Conservation (phyloP, 2,797 vertebrate species). For the Acipenser oxyrinchus region DNA sequence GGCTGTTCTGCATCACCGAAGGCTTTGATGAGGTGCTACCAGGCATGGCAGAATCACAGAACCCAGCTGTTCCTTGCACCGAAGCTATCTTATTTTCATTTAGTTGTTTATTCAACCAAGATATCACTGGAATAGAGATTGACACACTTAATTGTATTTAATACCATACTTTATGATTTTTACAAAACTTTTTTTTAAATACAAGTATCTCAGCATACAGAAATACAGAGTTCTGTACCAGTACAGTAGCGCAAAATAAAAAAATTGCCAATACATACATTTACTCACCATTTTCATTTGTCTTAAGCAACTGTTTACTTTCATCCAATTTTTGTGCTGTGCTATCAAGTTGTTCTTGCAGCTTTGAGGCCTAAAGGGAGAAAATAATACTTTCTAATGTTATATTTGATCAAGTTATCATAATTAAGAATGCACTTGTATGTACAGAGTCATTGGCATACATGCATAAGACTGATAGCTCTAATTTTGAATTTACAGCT, state of each 20-base stretch:
- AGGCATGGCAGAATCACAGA: constrained; percentile 10
- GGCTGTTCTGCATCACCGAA: constrained; percentile 4
- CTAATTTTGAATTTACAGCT: no score
- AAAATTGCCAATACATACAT: neutral
- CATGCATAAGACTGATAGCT: no score
- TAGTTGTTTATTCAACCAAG: constrained; percentile 24
- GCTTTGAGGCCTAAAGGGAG: constrained; percentile 21
- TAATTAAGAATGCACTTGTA: no score
- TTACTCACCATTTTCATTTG: constrained; percentile 28
- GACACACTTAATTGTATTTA: no score
- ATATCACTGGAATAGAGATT: constrained; percentile 25
- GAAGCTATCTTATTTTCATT: constrained; percentile 30
- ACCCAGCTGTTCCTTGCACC: constrained; percentile 10
- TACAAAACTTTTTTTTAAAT: neutral
- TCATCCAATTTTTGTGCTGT: constrained; percentile 25
- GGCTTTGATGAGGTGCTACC: constrained; percentile 15
- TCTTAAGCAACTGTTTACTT: constrained; percentile 23
- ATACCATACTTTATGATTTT: neutral
- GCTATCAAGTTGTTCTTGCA: constrained; percentile 23
- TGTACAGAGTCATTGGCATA: no score
- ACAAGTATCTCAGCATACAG: neutral
- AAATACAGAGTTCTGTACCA: neutral
- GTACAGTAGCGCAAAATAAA: neutral
- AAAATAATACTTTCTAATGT: no score
- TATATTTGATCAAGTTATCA: no score